Base-by-base conservation (phyloP, 2,797 vertebrate genomes). In the Cygnus olor region DNA sequence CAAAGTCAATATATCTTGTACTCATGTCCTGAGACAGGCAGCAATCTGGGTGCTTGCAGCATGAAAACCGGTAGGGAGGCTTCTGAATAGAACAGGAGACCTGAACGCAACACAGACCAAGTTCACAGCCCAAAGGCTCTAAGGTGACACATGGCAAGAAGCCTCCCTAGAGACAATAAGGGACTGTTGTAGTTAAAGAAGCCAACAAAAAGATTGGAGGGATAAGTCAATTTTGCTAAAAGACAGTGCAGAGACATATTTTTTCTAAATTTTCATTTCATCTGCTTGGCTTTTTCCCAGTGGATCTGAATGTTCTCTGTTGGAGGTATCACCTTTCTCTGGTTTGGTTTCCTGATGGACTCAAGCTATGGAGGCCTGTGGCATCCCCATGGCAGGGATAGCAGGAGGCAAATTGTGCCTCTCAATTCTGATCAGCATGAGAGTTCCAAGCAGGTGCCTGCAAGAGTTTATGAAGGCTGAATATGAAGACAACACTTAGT, bases 321-420 rank as follows among this genome's bases (percentile, higher is more conserved):
- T 56, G 34, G 45, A 42, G 1, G 6, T n/a, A 63, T 17, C 7
- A 3, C 13, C 12, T 49, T 58, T 6, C 53, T 72, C 30, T 76
- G 1, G 8, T 84, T 86, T 79, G 25, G 5, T 77, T 82, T 81
- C 38, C 20, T 54, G 32, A 54, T 8, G 51, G 8, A 5, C 47
- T 87, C 9, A 66, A 27, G 6, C 0, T 79, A 28, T 63, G 58
- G 34, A 54, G 54, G 19, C 4, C 66, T 80, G 12, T 57, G 14
- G 14, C 49, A 11, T 20, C 21, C 4, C 5, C 3, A 3, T 12
- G 19, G 2, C 1, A 0, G 2, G 7, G 5, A 4, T 6, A 88
- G 2, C 6, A 65, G 25, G 27, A 13, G 3, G 8, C 22, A 77
- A 34, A 44, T 21, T 72, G 42, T 30, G 51, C 6, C 8, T 63